These are phyloP conservation scores for Agelas oroides DNA, from an alignment of 37 sponge, comb jelly and placozoan species.

Conservation along the genomic window DNA sequence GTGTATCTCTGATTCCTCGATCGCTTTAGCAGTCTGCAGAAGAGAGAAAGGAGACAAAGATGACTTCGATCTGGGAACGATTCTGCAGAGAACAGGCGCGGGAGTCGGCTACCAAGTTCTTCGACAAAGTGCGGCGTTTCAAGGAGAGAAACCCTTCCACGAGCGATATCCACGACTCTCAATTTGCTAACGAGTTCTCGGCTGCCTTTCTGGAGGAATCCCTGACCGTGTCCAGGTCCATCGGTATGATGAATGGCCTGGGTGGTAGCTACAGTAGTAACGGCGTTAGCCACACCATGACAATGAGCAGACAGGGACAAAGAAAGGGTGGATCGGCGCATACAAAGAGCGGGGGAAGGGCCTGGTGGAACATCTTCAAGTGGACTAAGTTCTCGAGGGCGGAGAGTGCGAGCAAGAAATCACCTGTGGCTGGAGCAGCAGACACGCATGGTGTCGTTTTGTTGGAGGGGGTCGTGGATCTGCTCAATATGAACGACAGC, in stretches of 20 bases:
- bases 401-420: background rate
- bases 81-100: slow-evolving; percentile 67
- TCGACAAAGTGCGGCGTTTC: slow-evolving; percentile 41
- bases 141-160: slow-evolving; percentile 18
- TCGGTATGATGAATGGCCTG: background rate
- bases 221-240: slow-evolving; percentile 6
- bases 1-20: no score
- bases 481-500: slow-evolving; percentile 38
- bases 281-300: background rate
- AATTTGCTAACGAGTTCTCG: slow-evolving; percentile 59
- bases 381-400: slow-evolving; percentile 14
- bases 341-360: background rate
- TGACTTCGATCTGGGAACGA: slow-evolving; percentile 40
- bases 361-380: slow-evolving; percentile 70
- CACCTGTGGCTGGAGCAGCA: background rate
- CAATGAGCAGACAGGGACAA: no score
- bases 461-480: slow-evolving; percentile 13
- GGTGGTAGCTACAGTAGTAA: background rate
- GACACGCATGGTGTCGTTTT: background rate
- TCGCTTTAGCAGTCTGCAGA: no score
- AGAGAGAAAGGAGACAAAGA: no score
- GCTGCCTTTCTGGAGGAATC: slow-evolving; percentile 53
- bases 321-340: background rate
- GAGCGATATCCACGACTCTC: slow-evolving; percentile 40
- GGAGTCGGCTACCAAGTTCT: slow-evolving; percentile 41